Base-by-base conservation (phyloP, 2,113 vertebrate genomes). In the Agelaius phoeniceus region DNA sequence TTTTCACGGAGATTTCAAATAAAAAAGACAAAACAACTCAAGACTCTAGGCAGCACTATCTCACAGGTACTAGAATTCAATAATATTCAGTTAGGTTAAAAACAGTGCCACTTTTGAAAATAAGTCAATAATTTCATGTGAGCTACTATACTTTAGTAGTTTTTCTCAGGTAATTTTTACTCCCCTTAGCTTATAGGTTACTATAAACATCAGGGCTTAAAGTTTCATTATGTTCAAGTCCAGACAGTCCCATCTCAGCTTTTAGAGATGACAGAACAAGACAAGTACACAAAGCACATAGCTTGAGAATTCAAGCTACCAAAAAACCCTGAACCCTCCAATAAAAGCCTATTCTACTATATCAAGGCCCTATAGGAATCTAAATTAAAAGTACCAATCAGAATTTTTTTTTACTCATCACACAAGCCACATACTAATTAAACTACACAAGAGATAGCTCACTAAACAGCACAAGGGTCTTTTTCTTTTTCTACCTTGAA, bases 321-420 rank as follows among this genome's bases (percentile, higher is more conserved):
- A 77, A 76, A 65, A 5, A 1, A 0, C 2, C 5, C 28, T n/a
- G 15, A 68, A 49, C 22, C 4, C 33, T 54, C 77, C 11, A 35
- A 19, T 48, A 43, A 22, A 24, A 71, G 14, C 12, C 28, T 59
- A 7, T 12, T 66, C 10, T 24, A 3, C 8, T 21, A 6, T 41
- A 65, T 24, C 30, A 66, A 41, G 24, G n/a, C 8, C 48, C 10
- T 37, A 26, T 2, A 37, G 7, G 10, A 31, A 79, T 10, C 31
- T 37, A 41, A 43, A 66, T 28, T 51, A 21, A 69, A 85, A 43
- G 5, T n/a, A 30, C 5, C n/a, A 49, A 16, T 15, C 43, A 72
- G 4, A 11, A 4, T 18, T 31, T 22, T 28, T 28, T 72, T 84
- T 73, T 26, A 20, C 13, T 59, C 52, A 4, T 15, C 39, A 39